phyloP scores from a whole-genome alignment of 1,140 invertebrate genomes.

The Leptopilina boulardi region DNA sequence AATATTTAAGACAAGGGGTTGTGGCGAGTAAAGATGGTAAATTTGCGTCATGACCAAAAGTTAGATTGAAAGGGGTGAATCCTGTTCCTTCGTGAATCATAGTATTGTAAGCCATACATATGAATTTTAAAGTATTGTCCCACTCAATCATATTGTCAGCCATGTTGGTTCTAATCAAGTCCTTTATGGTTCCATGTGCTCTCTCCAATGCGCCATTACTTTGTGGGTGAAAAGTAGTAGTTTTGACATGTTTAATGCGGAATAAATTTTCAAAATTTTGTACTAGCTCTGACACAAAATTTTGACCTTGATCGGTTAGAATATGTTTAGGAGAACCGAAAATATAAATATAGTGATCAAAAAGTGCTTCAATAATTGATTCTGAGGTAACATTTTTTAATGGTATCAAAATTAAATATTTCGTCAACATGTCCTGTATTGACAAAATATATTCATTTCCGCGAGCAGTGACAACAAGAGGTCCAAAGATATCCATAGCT shows the following conservation, averaged over 20 bases:
- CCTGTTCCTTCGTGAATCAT: background rate
- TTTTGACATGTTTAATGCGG: background rate
- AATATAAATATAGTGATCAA: background rate
- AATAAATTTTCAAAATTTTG: background rate
- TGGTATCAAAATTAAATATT: background rate
- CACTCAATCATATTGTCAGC: background rate
- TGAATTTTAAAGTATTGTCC: background rate
- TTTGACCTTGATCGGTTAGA: slow-evolving; percentile 1
- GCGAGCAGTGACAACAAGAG: background rate
- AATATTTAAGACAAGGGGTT: background rate
- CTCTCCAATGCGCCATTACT: background rate
- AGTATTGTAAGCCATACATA: background rate
- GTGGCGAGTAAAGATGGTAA: too few species aligned
- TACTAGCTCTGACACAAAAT: background rate
- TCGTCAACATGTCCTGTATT: too few species aligned
- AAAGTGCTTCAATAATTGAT: background rate
- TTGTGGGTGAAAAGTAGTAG: background rate
- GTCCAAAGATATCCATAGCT: background rate
- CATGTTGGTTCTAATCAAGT: background rate
- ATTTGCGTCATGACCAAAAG: background rate
- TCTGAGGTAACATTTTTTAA: background rate
- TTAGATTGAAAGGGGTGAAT: background rate
- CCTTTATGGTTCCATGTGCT: background rate
- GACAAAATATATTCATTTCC: background rate
- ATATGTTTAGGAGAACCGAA: slow-evolving; percentile 7